Evolutionary conservation across 35 echinoderm and acorn worm genomes (phyloP).

Genomic region (Strongylocentrotus purpuratus): DNA sequence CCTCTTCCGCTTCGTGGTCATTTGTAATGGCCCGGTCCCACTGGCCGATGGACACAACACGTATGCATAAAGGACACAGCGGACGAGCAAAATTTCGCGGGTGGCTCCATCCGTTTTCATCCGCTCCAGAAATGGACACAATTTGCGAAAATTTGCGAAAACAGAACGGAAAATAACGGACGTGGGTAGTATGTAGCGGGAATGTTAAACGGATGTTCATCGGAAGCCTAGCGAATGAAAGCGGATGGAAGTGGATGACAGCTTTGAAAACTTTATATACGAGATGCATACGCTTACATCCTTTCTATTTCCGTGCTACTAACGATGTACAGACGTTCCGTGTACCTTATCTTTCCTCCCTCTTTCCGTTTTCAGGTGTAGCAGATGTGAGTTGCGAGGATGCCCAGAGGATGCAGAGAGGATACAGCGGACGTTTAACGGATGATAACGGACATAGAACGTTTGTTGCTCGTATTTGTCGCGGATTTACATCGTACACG

Average conservation of each 20-base stretch:
- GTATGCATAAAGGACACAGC: conserved; percentile 28
- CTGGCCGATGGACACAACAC: conserved; percentile 36
- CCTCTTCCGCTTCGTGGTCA: too few species aligned
- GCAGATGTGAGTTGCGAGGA: too few species aligned
- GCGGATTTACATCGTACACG: neutral
- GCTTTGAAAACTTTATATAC: too few species aligned
- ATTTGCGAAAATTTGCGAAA: too few species aligned
- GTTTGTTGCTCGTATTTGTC: conserved; percentile 15
- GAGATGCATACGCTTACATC: conserved; percentile 39
- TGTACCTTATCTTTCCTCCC: too few species aligned
- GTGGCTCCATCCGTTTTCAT: conserved; percentile 21
- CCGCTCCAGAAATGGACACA: neutral
- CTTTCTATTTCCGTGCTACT: conserved; percentile 42
- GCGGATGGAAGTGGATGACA: too few species aligned
- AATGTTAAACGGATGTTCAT: too few species aligned
- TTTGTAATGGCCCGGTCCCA: conserved; percentile 26
- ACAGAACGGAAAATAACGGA: too few species aligned
- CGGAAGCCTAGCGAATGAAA: too few species aligned
- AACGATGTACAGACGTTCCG: too few species aligned
- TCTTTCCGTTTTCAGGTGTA: too few species aligned
- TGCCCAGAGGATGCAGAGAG: conserved; percentile 36
- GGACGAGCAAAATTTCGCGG: conserved; percentile 30
- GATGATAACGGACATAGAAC: conserved; percentile 30
- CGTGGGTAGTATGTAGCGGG: too few species aligned
- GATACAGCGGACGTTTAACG: conserved; percentile 39